Evolutionary conservation across 2,797 vertebrate species (phyloP).

Genomic region (Clamator glandarius): DNA sequence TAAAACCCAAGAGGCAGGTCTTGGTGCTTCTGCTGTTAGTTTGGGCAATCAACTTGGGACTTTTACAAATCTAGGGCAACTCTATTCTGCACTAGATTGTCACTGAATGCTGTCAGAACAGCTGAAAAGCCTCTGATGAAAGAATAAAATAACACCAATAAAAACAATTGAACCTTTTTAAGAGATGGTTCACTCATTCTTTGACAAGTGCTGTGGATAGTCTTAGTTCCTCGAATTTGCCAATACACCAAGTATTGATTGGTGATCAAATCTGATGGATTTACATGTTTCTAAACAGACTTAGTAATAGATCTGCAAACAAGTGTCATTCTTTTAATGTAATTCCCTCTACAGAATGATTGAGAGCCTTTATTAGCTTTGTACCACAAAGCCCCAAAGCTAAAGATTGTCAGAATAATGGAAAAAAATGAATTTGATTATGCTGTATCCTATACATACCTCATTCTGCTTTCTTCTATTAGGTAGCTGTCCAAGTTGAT

Average conservation of each 20-base stretch:
- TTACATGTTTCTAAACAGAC: neutral
- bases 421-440: neutral
- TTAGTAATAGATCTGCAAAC: neutral
- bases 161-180: neutral
- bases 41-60: neutral
- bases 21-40: neutral
- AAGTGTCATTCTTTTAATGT: neutral
- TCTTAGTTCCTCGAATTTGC: neutral
- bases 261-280: neutral
- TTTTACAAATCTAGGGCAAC: neutral
- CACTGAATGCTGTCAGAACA: neutral
- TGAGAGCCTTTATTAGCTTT: slow-evolving; percentile 3
- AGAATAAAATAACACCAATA: neutral
- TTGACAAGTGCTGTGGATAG: neutral
- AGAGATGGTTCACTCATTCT: neutral
- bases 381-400: neutral
- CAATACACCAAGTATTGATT: neutral
- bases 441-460: neutral
- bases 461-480: neutral
- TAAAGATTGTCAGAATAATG: neutral
- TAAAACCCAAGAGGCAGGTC: neutral
- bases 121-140: neutral
- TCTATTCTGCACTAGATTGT: neutral
- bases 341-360: neutral
- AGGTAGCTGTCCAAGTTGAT: neutral